These are phyloP conservation scores for Tachycineta bicolor DNA, from an alignment of 2,113 vertebrate species.

Conservation along the genomic window DNA sequence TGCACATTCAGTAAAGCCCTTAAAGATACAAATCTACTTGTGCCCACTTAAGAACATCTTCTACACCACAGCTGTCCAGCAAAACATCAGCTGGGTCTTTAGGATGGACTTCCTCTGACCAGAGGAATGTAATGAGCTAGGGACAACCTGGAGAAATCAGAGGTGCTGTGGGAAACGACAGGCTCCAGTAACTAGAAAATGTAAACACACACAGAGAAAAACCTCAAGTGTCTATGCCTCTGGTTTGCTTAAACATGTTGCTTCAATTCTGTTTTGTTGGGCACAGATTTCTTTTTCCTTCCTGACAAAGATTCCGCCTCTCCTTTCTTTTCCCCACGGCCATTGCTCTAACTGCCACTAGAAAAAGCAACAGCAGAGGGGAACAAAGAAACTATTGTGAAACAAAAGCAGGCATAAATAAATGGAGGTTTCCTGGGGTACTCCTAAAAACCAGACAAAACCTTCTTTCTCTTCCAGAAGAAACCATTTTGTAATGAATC, in stretches of 20 bases:
- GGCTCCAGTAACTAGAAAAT: background rate
- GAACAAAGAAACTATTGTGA: conserved; percentile 70
- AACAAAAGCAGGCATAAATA: conserved; percentile 63
- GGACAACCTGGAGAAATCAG: background rate
- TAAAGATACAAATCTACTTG: background rate
- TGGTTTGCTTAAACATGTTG: conserved; percentile 1
- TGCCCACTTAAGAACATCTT: background rate
- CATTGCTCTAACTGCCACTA: conserved; percentile 55
- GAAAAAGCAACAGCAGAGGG: conserved; percentile 34
- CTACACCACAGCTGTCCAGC: background rate
- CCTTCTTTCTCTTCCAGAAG: conserved; percentile 48
- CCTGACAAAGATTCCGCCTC: conserved; percentile 46
- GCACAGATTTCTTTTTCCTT: background rate
- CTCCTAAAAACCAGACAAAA: conserved; percentile 63
- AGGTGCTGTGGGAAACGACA: background rate
- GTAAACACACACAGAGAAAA: background rate
- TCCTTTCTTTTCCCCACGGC: background rate
- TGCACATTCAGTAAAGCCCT: background rate
- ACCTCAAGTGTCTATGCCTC: background rate
- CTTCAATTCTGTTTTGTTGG: conserved; percentile 44
- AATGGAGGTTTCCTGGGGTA: conserved; percentile 49
- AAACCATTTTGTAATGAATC: conserved; percentile 50
- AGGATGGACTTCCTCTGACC: background rate
- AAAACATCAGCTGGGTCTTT: background rate
- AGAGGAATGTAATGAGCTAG: background rate